phyloP scores from a whole-genome alignment of 2,888 invertebrate genomes.

The Papilio elwesi region DNA sequence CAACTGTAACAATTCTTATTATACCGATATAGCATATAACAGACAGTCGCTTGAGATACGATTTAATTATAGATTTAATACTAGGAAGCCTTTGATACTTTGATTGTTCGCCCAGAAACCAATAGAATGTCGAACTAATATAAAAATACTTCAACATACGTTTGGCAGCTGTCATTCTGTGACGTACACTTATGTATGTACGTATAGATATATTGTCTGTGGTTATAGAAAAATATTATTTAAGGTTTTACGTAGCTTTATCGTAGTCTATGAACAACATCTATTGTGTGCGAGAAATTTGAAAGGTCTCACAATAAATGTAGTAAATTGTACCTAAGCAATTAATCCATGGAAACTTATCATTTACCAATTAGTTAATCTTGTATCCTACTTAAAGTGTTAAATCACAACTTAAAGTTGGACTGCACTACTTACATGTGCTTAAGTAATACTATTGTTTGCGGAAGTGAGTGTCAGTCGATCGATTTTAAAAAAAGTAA shows the following conservation, averaged over 20 bases:
- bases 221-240: background rate
- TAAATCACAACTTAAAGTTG: constrained; percentile 9
- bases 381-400: constrained; percentile 4
- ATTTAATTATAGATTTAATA: background rate
- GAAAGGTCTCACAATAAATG: background rate
- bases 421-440: background rate
- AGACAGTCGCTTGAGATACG: background rate
- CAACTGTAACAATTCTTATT: too few relatives aligned
- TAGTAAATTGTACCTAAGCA: background rate
- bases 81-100: background rate
- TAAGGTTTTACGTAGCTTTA: too few relatives aligned
- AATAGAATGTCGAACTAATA: constrained; percentile 2
- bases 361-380: constrained; percentile 12
- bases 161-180: background rate
- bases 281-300: too few relatives aligned
- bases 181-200: background rate
- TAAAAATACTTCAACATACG: background rate
- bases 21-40: background rate
- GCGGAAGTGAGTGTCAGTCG: constrained; percentile 6
- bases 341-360: background rate
- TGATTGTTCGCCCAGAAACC: background rate
- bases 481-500: constrained; percentile 5
- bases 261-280: too few relatives aligned
- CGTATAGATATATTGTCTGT: background rate
- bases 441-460: constrained; percentile 23